A percentile compares a stretch with the other conserved stretches of the same genome.
Conservation (phyloP, 2,113 vertebrate genomes). For the Nothocercus julius region DNA sequence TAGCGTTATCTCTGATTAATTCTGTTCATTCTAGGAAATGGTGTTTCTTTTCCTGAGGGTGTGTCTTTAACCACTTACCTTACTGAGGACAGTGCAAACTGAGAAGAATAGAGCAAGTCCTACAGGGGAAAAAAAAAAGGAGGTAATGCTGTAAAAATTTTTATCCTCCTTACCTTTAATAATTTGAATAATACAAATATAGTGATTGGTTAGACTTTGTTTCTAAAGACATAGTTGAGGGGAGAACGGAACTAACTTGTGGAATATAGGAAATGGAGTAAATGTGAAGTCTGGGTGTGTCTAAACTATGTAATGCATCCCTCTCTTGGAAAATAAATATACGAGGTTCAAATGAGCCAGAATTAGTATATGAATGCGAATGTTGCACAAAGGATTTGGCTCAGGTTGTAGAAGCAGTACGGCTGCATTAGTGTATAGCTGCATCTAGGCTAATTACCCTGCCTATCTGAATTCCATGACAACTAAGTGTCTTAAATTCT, state of each 20-base stretch:
- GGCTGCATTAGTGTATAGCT: neutral
- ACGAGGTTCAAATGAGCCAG: neutral
- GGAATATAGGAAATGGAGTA: neutral
- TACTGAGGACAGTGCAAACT: constrained; percentile 6
- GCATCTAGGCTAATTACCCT: neutral
- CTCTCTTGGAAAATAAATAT: neutral
- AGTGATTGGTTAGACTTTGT: neutral
- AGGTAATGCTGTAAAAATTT: constrained; percentile 20
- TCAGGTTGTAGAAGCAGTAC: neutral
- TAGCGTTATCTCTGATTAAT: constrained; percentile 44
- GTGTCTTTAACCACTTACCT: neutral
- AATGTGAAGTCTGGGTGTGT: neutral
- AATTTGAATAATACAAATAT: neutral
- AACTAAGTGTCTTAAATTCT: neutral
- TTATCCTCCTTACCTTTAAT: neutral
- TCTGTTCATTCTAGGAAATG: neutral
- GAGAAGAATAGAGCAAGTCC: neutral
- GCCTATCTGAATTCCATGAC: neutral
- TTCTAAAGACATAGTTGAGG: neutral
- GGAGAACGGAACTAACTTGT: neutral
- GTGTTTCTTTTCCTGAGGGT: constrained; percentile 12
- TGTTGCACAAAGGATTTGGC: neutral
- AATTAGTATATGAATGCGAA: neutral
- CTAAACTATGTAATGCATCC: neutral
- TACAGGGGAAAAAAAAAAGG: neutral